Evolutionary conservation across 2,113 vertebrate species (phyloP).

Genomic region (Maccullochella peelii): DNA sequence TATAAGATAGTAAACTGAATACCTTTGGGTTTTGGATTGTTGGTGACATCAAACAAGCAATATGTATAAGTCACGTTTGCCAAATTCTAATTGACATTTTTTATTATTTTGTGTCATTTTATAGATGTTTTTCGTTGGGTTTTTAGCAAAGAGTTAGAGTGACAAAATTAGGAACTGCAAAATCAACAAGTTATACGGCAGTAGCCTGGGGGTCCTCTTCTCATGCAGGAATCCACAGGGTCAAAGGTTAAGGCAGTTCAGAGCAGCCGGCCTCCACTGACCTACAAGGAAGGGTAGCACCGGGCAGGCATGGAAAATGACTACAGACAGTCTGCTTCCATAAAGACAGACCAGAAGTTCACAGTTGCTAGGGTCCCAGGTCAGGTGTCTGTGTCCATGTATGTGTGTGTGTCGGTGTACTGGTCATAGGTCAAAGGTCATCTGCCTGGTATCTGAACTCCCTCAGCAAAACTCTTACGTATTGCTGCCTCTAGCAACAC

Average conservation of each 20-base stretch:
- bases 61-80: neutral
- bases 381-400: conserved; percentile 37
- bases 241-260: conserved; percentile 65
- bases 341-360: conserved; percentile 48
- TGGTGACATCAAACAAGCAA: neutral
- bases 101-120: neutral
- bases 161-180: conserved; percentile 45
- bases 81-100: neutral
- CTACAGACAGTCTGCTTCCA: conserved; percentile 41
- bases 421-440: conserved; percentile 56
- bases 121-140: neutral
- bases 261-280: conserved; percentile 33
- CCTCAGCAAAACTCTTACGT: neutral
- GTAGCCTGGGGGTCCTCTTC: conserved; percentile 40
- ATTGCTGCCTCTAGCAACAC: conserved; percentile 43
- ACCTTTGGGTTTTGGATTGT: neutral
- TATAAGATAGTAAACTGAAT: neutral
- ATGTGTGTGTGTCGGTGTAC: conserved; percentile 23
- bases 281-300: conserved; percentile 31
- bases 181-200: conserved; percentile 38
- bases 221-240: conserved; percentile 48
- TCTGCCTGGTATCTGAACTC: conserved; percentile 46
- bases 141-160: neutral
- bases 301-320: conserved; percentile 35
- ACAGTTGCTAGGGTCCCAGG: conserved; percentile 45